Conservation (phyloP, 2,797 vertebrate genomes). For the Pyrocephalus nanus region DNA sequence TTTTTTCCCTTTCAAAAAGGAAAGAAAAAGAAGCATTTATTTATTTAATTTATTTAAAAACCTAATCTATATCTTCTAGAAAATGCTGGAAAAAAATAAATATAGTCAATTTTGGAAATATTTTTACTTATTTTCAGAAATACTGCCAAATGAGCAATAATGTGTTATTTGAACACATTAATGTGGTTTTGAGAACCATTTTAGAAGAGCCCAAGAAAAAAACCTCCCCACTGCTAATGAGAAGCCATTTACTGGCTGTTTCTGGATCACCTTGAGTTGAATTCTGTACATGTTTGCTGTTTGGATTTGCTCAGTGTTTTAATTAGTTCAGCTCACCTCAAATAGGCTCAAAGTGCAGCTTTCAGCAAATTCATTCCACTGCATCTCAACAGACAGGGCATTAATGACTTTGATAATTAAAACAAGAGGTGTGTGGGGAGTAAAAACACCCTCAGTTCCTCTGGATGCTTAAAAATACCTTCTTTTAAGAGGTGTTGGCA, state of each 20-base stretch:
- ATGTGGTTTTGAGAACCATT: background rate
- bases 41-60: background rate
- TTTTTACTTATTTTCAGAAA: background rate
- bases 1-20: background rate
- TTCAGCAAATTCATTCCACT: background rate
- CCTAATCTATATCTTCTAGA: background rate
- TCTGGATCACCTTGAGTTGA: background rate
- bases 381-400: background rate
- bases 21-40: background rate
- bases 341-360: background rate
- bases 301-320: background rate
- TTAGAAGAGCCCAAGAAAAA: background rate
- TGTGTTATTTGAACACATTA: background rate
- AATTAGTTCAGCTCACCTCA: background rate
- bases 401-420: background rate
- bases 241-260: background rate
- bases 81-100: background rate
- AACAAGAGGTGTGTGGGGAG: background rate
- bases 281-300: background rate
- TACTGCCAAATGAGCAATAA: background rate
- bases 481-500: background rate
- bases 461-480: background rate
- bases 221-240: rapidly evolving
- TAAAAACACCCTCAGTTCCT: background rate
- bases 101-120: background rate